phyloP scores from a whole-genome alignment of 64 coral and sea anemone genomes.

The Montipora capricornis region DNA sequence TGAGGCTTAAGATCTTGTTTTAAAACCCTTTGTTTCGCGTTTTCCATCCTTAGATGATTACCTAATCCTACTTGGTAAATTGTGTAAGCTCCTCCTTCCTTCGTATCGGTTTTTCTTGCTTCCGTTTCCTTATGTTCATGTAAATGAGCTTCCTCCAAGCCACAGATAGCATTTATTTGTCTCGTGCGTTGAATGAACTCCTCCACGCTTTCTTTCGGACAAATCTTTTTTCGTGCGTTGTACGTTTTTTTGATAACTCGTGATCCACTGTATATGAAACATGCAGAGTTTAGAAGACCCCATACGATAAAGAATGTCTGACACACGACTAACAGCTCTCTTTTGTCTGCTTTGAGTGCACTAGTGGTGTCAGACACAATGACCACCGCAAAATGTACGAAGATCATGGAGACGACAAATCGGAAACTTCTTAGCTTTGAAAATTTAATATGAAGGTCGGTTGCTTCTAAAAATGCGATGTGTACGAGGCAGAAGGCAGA shows the following conservation, averaged over 20 bases:
- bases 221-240: constrained; percentile 5
- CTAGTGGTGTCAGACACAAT: constrained; percentile 67
- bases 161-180: background rate
- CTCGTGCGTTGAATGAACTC: background rate
- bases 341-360: constrained; percentile 56
- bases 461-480: constrained; percentile 75
- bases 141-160: background rate
- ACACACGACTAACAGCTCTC: constrained; percentile 68
- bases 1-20: background rate
- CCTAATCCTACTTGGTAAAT: background rate
- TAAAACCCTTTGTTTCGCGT: background rate
- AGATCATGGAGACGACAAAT: constrained; percentile 51
- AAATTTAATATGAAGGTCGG: constrained; percentile 50
- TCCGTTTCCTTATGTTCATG: background rate
- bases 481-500: constrained; percentile 76
- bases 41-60: background rate
- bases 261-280: constrained; percentile 77
- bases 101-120: background rate
- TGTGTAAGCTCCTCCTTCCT: background rate
- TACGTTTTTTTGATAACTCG: constrained; percentile 13
- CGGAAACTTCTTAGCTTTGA: constrained; percentile 55
- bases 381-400: constrained; percentile 66
- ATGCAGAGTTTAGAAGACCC: constrained; percentile 54
- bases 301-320: constrained; percentile 84
- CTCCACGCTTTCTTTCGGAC: background rate